Percentiles rank a stretch among this genome's conserved stretches.
Evolutionary conservation across 2,113 vertebrate genomes (phyloP).

Genomic region (Catharus fuscescens): DNA sequence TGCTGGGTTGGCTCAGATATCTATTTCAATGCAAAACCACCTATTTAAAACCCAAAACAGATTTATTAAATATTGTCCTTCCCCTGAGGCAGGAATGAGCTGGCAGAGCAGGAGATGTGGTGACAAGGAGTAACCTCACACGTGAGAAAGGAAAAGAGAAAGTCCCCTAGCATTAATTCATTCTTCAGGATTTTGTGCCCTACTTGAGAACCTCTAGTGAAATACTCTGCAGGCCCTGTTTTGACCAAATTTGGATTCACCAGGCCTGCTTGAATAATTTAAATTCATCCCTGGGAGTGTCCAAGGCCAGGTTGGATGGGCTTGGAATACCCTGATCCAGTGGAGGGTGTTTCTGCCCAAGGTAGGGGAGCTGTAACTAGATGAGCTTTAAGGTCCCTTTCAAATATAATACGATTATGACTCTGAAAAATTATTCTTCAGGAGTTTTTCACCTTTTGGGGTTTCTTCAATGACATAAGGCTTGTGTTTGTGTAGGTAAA

Average conservation of each 20-base stretch:
- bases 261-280: neutral
- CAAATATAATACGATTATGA: neutral
- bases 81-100: neutral
- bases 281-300: neutral
- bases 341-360: neutral
- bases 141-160: neutral
- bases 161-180: neutral
- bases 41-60: constrained; percentile 40
- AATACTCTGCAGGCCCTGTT: neutral
- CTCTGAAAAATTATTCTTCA: neutral
- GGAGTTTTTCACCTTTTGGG: rapidly evolving
- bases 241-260: neutral
- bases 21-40: constrained; percentile 17
- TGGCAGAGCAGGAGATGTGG: neutral
- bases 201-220: neutral
- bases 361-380: neutral
- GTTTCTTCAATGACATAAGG: neutral
- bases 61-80: constrained; percentile 39
- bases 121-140: rapidly evolving
- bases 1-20: neutral
- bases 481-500: neutral
- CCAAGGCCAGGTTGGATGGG: neutral
- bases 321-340: neutral
- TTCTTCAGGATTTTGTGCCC: neutral
- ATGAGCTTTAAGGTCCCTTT: neutral